Percentiles rank a stretch among this genome's conserved stretches.
These are phyloP conservation scores for Tillus elongatus DNA, from an alignment of 2,888 invertebrate genomes.

Conservation along the genomic window DNA sequence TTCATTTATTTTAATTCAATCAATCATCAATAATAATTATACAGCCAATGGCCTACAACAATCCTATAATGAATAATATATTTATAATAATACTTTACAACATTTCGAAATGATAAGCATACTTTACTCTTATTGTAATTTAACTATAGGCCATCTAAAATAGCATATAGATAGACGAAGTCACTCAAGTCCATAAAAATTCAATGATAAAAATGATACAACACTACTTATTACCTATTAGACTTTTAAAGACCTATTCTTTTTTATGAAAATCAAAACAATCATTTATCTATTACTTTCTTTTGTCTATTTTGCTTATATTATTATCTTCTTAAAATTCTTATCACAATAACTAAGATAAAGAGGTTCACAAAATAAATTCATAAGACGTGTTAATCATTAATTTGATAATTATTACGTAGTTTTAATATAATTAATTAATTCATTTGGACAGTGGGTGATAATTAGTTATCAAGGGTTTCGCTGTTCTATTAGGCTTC, in stretches of 20 bases:
- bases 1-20: conserved; percentile 38
- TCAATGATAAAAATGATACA: conserved; percentile 13
- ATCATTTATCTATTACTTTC: too few species aligned
- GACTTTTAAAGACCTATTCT: conserved; percentile 10
- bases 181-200: conserved; percentile 14
- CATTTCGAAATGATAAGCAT: conserved; percentile 22
- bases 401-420: too few species aligned
- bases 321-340: too few species aligned
- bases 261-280: too few species aligned
- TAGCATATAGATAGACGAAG: conserved; percentile 21
- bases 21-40: conserved; percentile 37
- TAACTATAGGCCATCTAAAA: conserved; percentile 26
- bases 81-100: conserved; percentile 15
- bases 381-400: conserved; percentile 19
- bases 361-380: conserved; percentile 19
- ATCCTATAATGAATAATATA: conserved; percentile 33
- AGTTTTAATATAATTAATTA: too few species aligned
- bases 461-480: too few species aligned
- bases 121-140: conserved; percentile 18
- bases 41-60: conserved; percentile 41
- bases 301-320: too few species aligned
- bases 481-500: conserved; percentile 31
- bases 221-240: conserved; percentile 4
- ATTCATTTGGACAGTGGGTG: conserved; percentile 21
- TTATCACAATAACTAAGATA: conserved; percentile 25